Percentiles rank a stretch among this genome's conserved stretches.
These are phyloP conservation scores for Herminia tarsipennalis DNA, from an alignment of 2,888 invertebrate genomes.

Conservation along the genomic window DNA sequence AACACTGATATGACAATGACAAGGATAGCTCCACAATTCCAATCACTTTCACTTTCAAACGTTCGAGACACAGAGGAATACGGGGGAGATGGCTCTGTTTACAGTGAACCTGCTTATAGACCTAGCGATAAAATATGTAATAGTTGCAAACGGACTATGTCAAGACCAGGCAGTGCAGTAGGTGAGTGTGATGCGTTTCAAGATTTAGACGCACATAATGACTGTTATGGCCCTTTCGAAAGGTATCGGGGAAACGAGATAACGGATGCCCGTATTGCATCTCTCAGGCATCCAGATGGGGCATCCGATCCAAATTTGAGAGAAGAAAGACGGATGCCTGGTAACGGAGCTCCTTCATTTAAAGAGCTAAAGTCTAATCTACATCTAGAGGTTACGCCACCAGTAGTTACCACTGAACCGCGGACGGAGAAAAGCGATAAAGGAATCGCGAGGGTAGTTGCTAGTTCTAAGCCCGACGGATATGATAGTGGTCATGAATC, in stretches of 20 bases:
- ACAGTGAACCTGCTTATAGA: slow-evolving; percentile 93
- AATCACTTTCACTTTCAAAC: slow-evolving; percentile 89
- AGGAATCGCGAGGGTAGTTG: slow-evolving; percentile 87
- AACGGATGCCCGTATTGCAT: slow-evolving; percentile 87
- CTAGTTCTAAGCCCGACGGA: slow-evolving; percentile 89
- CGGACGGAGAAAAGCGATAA: slow-evolving; percentile 87
- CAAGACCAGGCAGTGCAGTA: slow-evolving; percentile 88
- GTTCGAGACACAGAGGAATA: slow-evolving; percentile 89
- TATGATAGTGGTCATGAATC: slow-evolving; percentile 95
- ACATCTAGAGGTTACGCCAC: slow-evolving; percentile 81
- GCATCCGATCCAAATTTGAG: slow-evolving; percentile 96
- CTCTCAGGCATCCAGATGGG: slow-evolving; percentile 95
- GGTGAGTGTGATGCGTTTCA: slow-evolving; percentile 88
- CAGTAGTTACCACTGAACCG: slow-evolving; percentile 86
- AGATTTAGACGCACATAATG: slow-evolving; percentile 83
- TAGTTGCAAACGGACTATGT: slow-evolving; percentile 90
- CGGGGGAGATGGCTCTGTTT: slow-evolving; percentile 92
- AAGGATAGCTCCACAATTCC: slow-evolving; percentile 87
- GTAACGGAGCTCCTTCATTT: slow-evolving; percentile 88
- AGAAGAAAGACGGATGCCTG: slow-evolving; percentile 88
- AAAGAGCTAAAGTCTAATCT: slow-evolving; percentile 83
- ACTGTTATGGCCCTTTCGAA: slow-evolving; percentile 87
- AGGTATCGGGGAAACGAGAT: slow-evolving; percentile 86
- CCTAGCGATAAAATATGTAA: slow-evolving; percentile 91
- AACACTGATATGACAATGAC: slow-evolving; percentile 85